Evolutionary conservation across 2,888 invertebrate species (phyloP).

Genomic region (Ochropacha duplaris): DNA sequence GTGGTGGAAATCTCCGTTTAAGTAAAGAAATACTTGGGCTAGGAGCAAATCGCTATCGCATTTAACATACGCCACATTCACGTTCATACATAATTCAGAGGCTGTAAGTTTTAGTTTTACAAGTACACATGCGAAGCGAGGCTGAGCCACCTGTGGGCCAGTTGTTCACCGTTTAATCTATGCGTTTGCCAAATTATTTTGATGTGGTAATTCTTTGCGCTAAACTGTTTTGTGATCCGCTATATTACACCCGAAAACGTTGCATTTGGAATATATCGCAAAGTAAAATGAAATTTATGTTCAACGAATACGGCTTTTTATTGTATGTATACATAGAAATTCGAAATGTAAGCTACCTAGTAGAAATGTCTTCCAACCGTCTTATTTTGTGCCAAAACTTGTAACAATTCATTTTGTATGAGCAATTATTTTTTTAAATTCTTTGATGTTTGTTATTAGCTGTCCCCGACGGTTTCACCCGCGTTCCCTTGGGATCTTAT

Average conservation of each 20-base stretch:
- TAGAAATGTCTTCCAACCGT: too few species aligned
- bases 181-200: slow-evolving; percentile 35
- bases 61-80: slow-evolving; percentile 18
- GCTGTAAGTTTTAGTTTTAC: slow-evolving; percentile 66
- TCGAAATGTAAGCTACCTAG: too few species aligned
- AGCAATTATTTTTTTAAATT: too few species aligned
- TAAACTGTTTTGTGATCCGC: not conserved
- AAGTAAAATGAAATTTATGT: not conserved
- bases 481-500: too few species aligned
- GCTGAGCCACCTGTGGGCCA: slow-evolving; percentile 40
- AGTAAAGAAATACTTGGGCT: not conserved
- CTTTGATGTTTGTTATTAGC: too few species aligned
- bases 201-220: slow-evolving; percentile 26
- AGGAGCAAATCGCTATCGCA: slow-evolving; percentile 13
- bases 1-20: too few species aligned
- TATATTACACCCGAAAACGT: not conserved
- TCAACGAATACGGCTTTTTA: too few species aligned
- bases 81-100: slow-evolving; percentile 58
- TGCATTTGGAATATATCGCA: not conserved
- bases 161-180: slow-evolving; percentile 50
- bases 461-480: too few species aligned
- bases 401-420: too few species aligned
- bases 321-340: too few species aligned
- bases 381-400: too few species aligned
- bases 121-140: slow-evolving; percentile 51